Conservation (phyloP, 2,113 vertebrate genomes). For the Poeciliopsis retropinna region DNA sequence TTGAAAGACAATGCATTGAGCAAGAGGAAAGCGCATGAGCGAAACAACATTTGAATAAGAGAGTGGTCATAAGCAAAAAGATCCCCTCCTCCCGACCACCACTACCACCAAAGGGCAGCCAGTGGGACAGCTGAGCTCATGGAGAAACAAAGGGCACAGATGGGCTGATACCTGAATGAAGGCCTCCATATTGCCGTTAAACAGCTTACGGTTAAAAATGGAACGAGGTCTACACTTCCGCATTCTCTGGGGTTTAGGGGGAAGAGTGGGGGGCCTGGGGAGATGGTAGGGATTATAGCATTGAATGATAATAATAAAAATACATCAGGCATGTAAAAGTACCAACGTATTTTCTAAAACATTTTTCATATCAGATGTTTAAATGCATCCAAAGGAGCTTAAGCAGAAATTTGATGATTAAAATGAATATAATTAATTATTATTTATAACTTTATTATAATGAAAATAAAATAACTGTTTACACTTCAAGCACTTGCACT, state of each 20-base stretch:
- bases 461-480: background rate
- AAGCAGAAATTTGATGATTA: too few species aligned
- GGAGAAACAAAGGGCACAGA: constrained; percentile 65
- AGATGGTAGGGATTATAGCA: constrained; percentile 73
- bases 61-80: constrained; percentile 62
- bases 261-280: constrained; percentile 94
- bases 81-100: constrained; percentile 55
- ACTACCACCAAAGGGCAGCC: constrained; percentile 74
- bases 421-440: too few species aligned
- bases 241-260: constrained; percentile 97
- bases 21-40: constrained; percentile 64
- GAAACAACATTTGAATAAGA: constrained; percentile 55
- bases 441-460: background rate
- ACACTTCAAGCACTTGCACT: background rate
- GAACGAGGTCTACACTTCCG: constrained; percentile 95
- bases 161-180: constrained; percentile 93
- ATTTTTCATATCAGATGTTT: background rate
- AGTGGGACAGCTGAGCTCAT: constrained; percentile 75
- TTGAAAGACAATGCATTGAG: constrained; percentile 57
- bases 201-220: constrained; percentile 94
- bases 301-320: constrained; percentile 42
- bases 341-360: background rate
- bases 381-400: background rate
- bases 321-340: too few species aligned
- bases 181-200: constrained; percentile 97